Conservation (phyloP, 2,113 vertebrate genomes). For the Camelus bactrianus region DNA sequence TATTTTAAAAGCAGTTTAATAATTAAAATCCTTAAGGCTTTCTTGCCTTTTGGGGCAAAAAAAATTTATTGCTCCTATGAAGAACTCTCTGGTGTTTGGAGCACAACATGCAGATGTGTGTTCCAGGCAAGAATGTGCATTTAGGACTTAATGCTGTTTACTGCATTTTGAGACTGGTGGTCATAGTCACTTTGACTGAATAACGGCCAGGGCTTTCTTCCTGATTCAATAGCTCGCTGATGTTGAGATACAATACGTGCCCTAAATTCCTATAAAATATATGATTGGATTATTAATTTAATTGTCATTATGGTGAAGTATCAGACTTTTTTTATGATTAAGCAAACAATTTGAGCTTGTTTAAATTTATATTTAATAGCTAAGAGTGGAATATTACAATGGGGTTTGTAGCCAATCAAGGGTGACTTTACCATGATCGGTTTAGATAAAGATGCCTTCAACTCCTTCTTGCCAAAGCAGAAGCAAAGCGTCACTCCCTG, state of each 20-base stretch:
- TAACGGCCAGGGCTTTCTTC: neutral
- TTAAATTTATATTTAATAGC: constrained; percentile 20
- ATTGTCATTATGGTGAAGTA: neutral
- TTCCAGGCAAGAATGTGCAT: neutral
- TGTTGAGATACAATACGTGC: neutral
- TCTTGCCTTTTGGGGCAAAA: neutral
- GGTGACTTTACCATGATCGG: neutral
- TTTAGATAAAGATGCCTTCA: neutral
- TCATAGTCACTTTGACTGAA: neutral
- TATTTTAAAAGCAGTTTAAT: neutral
- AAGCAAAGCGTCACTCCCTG: neutral
- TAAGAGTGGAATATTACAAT: neutral
- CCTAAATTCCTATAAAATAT: neutral
- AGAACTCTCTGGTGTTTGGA: constrained; percentile 4
- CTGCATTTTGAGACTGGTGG: neutral
- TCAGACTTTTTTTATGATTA: neutral
- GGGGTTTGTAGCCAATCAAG: neutral
- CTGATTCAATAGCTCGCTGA: neutral
- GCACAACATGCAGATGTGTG: neutral
- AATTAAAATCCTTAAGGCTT: neutral
- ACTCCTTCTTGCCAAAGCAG: neutral
- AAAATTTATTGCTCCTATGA: neutral
- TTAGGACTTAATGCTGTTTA: neutral
- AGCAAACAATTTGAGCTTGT: neutral
- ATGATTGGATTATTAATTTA: neutral